Conservation (phyloP, 2,797 vertebrate genomes). For the Melanogrammus aeglefinus region DNA sequence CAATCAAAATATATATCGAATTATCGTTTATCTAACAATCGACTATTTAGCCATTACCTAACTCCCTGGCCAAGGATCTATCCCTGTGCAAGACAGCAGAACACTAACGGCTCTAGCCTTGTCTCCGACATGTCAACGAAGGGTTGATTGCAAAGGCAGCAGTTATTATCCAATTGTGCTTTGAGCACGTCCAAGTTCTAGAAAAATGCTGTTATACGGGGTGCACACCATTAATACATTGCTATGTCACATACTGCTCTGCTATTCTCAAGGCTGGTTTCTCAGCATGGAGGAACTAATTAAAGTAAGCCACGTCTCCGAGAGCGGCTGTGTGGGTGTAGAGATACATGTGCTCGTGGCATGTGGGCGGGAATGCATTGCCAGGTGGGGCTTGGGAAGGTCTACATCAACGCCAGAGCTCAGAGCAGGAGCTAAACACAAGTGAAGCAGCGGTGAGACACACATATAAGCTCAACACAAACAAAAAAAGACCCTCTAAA, state of each 20-base stretch:
- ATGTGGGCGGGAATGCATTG: background rate
- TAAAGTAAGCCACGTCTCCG: background rate
- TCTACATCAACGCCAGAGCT: background rate
- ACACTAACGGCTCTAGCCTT: background rate
- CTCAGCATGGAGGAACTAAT: background rate
- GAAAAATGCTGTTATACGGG: background rate
- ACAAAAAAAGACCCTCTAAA: background rate
- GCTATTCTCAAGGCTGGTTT: background rate
- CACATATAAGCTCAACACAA: background rate
- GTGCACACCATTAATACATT: background rate
- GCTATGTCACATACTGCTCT: background rate
- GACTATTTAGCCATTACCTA: background rate
- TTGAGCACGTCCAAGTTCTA: background rate
- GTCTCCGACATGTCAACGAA: background rate
- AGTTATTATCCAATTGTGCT: background rate
- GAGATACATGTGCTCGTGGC: background rate
- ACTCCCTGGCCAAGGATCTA: too few species aligned
- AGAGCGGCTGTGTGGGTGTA: background rate
- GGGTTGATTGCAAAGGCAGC: background rate
- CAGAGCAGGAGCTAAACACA: background rate
- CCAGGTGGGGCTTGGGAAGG: background rate
- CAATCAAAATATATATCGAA: background rate
- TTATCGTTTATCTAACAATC: background rate
- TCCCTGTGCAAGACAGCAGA: too few species aligned
- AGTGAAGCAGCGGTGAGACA: background rate